Percentiles rank a stretch among this genome's conserved stretches.
Conservation (phyloP, 2,113 vertebrate species). For the Procavia capensis region DNA sequence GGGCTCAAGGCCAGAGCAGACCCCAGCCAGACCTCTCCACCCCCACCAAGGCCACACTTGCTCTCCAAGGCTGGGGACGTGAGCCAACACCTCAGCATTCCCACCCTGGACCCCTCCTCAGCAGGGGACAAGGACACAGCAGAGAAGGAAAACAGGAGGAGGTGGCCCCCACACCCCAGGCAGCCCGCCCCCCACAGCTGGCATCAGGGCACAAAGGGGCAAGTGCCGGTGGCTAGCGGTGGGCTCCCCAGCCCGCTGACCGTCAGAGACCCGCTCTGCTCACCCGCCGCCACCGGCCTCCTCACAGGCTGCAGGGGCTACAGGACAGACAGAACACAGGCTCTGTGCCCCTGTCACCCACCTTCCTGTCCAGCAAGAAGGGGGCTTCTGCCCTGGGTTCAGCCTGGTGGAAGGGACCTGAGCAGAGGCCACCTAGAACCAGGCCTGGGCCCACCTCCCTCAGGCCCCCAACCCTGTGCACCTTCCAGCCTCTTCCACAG, state of each 20-base stretch:
- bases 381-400: not conserved
- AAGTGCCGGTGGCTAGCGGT: not conserved
- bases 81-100: not conserved
- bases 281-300: not conserved
- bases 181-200: not conserved
- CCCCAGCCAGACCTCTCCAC: not conserved
- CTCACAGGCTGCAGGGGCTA: not conserved
- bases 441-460: not conserved
- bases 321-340: conserved; percentile 43
- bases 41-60: conserved; percentile 30
- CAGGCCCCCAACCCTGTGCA: not conserved
- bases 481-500: not conserved
- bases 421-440: not conserved
- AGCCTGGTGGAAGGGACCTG: not conserved
- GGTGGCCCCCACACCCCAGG: not conserved
- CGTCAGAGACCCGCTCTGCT: conserved; percentile 66
- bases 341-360: not conserved
- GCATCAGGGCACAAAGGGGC: conserved; percentile 11
- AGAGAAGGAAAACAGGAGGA: not conserved
- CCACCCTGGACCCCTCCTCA: not conserved
- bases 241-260: conserved; percentile 67
- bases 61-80: conserved; percentile 42
- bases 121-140: not conserved
- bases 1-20: conserved; percentile 22
- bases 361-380: not conserved